Percentiles rank a stretch among this genome's conserved stretches.
Evolutionary conservation across 2,797 vertebrate genomes (phyloP).

Genomic region (Tokudaia muenninki): DNA sequence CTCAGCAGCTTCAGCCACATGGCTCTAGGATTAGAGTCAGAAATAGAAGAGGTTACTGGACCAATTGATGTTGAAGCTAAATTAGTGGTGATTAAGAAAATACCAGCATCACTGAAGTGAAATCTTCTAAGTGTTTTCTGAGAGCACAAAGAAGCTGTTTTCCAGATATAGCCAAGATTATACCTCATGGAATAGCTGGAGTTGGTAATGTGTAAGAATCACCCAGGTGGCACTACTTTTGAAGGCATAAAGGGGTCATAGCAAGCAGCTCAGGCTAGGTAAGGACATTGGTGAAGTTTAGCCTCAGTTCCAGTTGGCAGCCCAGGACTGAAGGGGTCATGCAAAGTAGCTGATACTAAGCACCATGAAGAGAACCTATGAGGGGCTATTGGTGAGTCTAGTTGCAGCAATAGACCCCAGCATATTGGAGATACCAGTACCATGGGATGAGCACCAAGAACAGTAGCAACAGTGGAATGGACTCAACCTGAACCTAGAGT

Average conservation of each 20-base stretch:
- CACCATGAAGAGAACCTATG: neutral
- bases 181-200: neutral
- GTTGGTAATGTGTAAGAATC: neutral
- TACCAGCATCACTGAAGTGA: neutral
- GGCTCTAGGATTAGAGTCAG: neutral
- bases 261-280: neutral
- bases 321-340: neutral
- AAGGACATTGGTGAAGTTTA: neutral
- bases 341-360: neutral
- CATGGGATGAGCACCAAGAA: neutral
- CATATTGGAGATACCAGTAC: neutral
- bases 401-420: neutral
- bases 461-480: neutral
- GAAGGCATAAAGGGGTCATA: neutral
- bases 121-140: neutral
- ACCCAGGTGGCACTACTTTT: neutral
- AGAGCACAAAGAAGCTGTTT: neutral
- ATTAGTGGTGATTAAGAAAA: neutral
- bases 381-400: neutral
- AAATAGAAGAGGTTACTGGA: neutral
- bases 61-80: neutral
- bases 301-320: neutral
- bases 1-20: neutral
- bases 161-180: neutral
- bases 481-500: neutral